A percentile compares a stretch with the other conserved stretches of the same genome.
Evolutionary conservation across 2,113 vertebrate species (phyloP).

Genomic region (Rattus norvegicus): GRCr8 NC_086020.1:33783001-33783500

Average conservation of each 20-base stretch:
- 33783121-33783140: background rate
- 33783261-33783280: too few relatives aligned
- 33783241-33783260: too few relatives aligned
- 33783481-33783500: background rate
- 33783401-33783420: too few relatives aligned
- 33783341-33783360: too few relatives aligned
- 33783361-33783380: too few relatives aligned
- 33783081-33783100: background rate
- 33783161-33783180: background rate
- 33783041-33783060: constrained; percentile 3
- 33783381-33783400: too few relatives aligned
- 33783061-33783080: background rate
- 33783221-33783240: too few relatives aligned
- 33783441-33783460: background rate
- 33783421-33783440: too few relatives aligned
- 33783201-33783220: background rate
- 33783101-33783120: background rate
- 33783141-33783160: background rate
- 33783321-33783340: too few relatives aligned
- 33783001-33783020: background rate
- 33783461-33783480: background rate
- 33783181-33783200: background rate
- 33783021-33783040: background rate
- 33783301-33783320: too few relatives aligned
- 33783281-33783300: too few relatives aligned